Evolutionary conservation across 2,888 invertebrate species (phyloP).

Genomic region (Tillus elongatus): DNA sequence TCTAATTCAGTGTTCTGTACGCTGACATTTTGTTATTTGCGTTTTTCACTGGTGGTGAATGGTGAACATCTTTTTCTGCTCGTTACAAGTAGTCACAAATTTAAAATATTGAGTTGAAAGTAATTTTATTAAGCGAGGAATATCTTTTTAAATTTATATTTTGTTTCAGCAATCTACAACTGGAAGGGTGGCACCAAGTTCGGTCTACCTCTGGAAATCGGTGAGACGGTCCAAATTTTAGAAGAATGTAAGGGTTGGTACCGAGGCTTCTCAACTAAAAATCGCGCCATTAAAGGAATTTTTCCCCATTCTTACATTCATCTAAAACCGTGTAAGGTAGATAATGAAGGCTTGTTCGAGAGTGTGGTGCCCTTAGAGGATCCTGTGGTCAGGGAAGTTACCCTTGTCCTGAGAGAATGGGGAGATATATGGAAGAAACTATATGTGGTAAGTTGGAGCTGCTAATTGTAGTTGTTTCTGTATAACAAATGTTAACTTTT

Average conservation of each 20-base stretch:
- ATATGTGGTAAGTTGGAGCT: slow-evolving; percentile 68
- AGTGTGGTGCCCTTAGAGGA: slow-evolving; percentile 70
- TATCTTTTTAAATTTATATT: slow-evolving; percentile 13
- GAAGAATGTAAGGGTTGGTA: slow-evolving; percentile 90
- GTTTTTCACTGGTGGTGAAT: no score
- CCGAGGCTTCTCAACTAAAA: slow-evolving; percentile 74
- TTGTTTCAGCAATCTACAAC: slow-evolving; percentile 76
- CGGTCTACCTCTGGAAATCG: slow-evolving; percentile 78
- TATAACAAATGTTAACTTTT: no score
- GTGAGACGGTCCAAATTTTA: slow-evolving; percentile 84
- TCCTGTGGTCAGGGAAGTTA: slow-evolving; percentile 83
- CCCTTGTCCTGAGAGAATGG: slow-evolving; percentile 89
- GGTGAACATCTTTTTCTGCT: no score
- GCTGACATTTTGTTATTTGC: no score
- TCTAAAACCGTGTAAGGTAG: slow-evolving; percentile 67
- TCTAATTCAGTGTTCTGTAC: no score
- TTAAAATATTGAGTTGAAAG: no score
- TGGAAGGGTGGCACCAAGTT: slow-evolving; percentile 76
- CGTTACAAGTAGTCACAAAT: no score
- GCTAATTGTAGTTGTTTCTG: not conserved
- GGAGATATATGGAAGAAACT: slow-evolving; percentile 84
- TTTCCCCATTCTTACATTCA: slow-evolving; percentile 77
- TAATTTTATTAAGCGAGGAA: slow-evolving; percentile 29
- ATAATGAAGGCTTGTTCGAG: slow-evolving; percentile 70
- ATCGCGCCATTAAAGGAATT: slow-evolving; percentile 57